Conservation (phyloP, 2,888 invertebrate genomes). For the Eilema sororculum region DNA sequence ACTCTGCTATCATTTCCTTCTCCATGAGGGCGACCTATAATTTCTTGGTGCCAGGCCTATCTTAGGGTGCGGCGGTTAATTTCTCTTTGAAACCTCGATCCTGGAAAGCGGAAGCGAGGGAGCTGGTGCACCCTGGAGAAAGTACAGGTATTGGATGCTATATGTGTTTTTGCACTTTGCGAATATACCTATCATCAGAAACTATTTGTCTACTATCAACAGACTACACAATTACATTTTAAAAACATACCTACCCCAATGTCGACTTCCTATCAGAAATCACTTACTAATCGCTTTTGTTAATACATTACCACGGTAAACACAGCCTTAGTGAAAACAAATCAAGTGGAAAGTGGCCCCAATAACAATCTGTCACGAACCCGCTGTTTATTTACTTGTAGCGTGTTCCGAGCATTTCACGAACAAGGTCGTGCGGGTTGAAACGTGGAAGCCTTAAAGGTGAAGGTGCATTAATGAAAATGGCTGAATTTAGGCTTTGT, state of each 20-base stretch:
- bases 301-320: slow-evolving; percentile 1
- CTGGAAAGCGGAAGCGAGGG: too few species aligned
- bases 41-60: too few species aligned
- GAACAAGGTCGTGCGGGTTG: not conserved
- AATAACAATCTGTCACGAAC: not conserved
- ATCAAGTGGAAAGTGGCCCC: not conserved
- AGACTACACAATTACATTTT: not conserved
- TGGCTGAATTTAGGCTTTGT: not conserved
- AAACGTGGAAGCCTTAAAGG: slow-evolving; percentile 5
- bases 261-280: not conserved
- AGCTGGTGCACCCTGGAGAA: too few species aligned
- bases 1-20: too few species aligned
- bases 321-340: slow-evolving; percentile 5
- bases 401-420: not conserved
- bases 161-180: too few species aligned
- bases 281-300: not conserved
- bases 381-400: not conserved
- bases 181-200: too few species aligned
- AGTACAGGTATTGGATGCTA: too few species aligned
- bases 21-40: too few species aligned
- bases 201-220: not conserved
- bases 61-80: too few species aligned
- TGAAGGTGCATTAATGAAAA: not conserved
- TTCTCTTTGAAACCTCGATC: too few species aligned
- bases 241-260: not conserved